phyloP scores from a whole-genome alignment of 2,797 vertebrate species.

The Petrocephalus schoutedeni region DNA sequence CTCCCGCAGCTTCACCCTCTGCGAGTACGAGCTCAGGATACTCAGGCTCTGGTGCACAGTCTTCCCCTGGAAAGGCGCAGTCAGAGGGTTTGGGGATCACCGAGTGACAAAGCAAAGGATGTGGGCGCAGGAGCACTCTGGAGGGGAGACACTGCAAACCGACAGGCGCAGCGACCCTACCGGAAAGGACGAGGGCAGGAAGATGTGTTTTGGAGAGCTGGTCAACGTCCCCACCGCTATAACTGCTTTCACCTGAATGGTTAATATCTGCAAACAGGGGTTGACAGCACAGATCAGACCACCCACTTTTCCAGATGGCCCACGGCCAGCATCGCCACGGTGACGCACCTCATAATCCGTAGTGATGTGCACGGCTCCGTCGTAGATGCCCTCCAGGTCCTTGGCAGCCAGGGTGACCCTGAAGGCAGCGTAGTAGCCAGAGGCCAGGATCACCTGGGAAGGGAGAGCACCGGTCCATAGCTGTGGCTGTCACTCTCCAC shows the following conservation, averaged over 20 bases:
- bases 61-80: slow-evolving; percentile 72
- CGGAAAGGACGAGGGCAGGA: slow-evolving; percentile 86
- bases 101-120: neutral
- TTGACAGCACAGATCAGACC: neutral
- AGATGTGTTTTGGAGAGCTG: slow-evolving; percentile 83
- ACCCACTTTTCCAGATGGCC: neutral
- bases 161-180: slow-evolving; percentile 62
- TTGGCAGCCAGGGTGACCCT: slow-evolving; percentile 84
- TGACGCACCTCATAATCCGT: slow-evolving; percentile 91
- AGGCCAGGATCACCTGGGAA: slow-evolving; percentile 79
- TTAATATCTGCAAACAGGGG: slow-evolving; percentile 77
- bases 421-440: slow-evolving; percentile 90
- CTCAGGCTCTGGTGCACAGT: slow-evolving; percentile 90
- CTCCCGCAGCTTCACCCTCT: slow-evolving; percentile 89
- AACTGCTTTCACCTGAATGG: slow-evolving; percentile 89
- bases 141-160: neutral
- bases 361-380: slow-evolving; percentile 90
- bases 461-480: neutral
- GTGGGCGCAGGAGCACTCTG: neutral
- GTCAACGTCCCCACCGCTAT: slow-evolving; percentile 86
- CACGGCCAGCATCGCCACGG: neutral
- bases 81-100: neutral
- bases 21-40: slow-evolving; percentile 92
- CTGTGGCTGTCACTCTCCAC: neutral
- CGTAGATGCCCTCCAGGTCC: slow-evolving; percentile 83